Base-by-base conservation (phyloP, 2,888 invertebrate genomes). In the Sarcophaga subvicina region DNA sequence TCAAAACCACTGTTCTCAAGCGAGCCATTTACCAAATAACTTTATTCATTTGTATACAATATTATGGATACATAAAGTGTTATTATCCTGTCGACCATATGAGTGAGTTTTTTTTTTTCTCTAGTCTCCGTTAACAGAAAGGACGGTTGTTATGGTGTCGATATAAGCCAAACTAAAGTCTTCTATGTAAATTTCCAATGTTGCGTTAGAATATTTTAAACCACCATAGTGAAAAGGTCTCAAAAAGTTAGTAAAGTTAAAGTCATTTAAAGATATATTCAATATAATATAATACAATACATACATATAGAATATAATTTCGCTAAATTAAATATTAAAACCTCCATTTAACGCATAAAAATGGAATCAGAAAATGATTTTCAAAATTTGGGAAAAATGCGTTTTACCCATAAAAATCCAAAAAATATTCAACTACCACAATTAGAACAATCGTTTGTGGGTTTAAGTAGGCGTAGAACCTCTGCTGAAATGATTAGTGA, bases 401-500 rank as follows among this genome's bases (percentile, higher is more conserved):
- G 69, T 60, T 72, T 64, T 70, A 10, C 64, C 59, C 73, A 54
- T 47, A 62, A 79, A 75, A 79, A 67, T 59, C 4, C 47, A 63
- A 64, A 77, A 69, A 85, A 80, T 69, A 66, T 75, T 37, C 79
- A 85, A 79, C 78, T 86, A 20, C 83, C 86, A n/a, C 77, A 83
- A 59, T 69, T 88, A 71, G 88, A 88, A 17, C 47, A 83, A 45
- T 62, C 76, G 12, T 49, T 67, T 2, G 64, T 79, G 63, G 88
- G 89, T 27, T 88, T 91, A 89, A 91, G 90, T 25, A 88, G 90
- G 59, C 91, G 96, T 78, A 96, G 96, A 93, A 97, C 97, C 3
- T 97, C 97, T 62, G 96, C 97, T 0, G 96, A 97, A 93, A 96
- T 97, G 90, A 96, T 97, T 90, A 96, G 95, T 91, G 97, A 97